Percentiles rank a stretch among this genome's conserved stretches.
Conservation (phyloP, 2,113 vertebrate genomes). For the Neodontobutis hainanensis region DNA sequence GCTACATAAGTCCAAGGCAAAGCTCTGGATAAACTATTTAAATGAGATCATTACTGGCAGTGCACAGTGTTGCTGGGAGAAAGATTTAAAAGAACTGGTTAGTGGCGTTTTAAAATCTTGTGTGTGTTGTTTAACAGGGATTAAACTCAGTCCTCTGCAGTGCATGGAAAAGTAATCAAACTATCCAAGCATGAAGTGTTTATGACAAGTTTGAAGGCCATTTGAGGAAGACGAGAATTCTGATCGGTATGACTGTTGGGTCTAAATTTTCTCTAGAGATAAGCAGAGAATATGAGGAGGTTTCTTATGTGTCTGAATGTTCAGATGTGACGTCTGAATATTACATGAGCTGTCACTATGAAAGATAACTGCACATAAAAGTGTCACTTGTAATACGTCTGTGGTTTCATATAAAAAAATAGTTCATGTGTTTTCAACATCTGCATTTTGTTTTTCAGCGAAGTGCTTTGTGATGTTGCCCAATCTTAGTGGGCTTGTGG, state of each 20-base stretch:
- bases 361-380: slow-evolving; percentile 27
- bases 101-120: slow-evolving; percentile 26
- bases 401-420: slow-evolving; percentile 18
- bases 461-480: not conserved
- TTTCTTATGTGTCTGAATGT: slow-evolving; percentile 10
- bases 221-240: slow-evolving; percentile 2
- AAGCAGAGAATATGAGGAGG: not conserved
- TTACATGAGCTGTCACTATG: slow-evolving; percentile 23
- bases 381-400: slow-evolving; percentile 7
- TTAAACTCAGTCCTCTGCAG: slow-evolving; percentile 34
- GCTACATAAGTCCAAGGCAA: slow-evolving; percentile 15
- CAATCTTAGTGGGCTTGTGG: not conserved
- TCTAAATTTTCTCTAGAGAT: slow-evolving; percentile 29
- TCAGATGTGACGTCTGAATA: slow-evolving; percentile 23
- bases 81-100: slow-evolving; percentile 21
- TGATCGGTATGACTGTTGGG: not conserved
- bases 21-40: slow-evolving; percentile 20
- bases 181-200: slow-evolving; percentile 42
- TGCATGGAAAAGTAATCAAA: slow-evolving; percentile 56
- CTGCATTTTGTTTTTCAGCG: not conserved
- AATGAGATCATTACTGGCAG: slow-evolving; percentile 56
- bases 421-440: slow-evolving; percentile 11
- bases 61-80: slow-evolving; percentile 33
- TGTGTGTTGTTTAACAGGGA: slow-evolving; percentile 33
- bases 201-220: slow-evolving; percentile 19